Conservation (phyloP, 2,113 vertebrate species). For the Percina caprodes region DNA sequence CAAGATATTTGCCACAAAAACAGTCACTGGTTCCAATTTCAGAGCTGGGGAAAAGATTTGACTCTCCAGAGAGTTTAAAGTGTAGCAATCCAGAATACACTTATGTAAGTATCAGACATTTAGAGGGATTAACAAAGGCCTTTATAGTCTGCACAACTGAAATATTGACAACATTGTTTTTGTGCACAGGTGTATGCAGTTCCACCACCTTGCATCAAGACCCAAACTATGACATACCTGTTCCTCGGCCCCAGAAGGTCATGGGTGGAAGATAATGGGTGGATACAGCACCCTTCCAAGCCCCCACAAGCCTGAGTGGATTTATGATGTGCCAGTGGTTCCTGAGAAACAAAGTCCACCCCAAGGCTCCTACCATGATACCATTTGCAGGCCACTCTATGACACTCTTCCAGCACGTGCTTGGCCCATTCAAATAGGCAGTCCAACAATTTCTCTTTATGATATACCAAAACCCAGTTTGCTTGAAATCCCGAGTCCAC, state of each 20-base stretch:
- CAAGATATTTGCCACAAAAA: constrained; percentile 20
- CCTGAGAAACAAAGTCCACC: constrained; percentile 69
- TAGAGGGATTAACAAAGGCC: background rate
- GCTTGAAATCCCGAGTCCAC: constrained; percentile 28
- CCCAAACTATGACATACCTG: constrained; percentile 74
- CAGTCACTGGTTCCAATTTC: constrained; percentile 20
- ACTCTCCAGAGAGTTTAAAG: constrained; percentile 21
- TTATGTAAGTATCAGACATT: constrained; percentile 63
- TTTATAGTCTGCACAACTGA: background rate
- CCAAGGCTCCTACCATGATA: constrained; percentile 32
- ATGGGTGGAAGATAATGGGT: constrained; percentile 46
- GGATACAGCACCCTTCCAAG: constrained; percentile 84
- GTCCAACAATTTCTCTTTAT: constrained; percentile 55
- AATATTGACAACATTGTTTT: constrained; percentile 16
- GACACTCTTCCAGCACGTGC: constrained; percentile 59
- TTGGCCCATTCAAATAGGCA: constrained; percentile 1
- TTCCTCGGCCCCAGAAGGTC: constrained; percentile 40
- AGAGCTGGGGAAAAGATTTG: constrained; percentile 58
- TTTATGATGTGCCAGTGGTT: constrained; percentile 87
- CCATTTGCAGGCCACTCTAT: constrained; percentile 42
- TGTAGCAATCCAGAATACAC: constrained; percentile 40
- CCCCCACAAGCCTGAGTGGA: constrained; percentile 88
- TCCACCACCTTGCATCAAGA: constrained; percentile 78
- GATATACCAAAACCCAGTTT: constrained; percentile 75
- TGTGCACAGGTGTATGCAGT: constrained; percentile 83